Evolutionary conservation across 2,113 vertebrate genomes (phyloP), one percentile per base, ranked within the genome.

Genomic region (Dipodomys merriami): DNA sequence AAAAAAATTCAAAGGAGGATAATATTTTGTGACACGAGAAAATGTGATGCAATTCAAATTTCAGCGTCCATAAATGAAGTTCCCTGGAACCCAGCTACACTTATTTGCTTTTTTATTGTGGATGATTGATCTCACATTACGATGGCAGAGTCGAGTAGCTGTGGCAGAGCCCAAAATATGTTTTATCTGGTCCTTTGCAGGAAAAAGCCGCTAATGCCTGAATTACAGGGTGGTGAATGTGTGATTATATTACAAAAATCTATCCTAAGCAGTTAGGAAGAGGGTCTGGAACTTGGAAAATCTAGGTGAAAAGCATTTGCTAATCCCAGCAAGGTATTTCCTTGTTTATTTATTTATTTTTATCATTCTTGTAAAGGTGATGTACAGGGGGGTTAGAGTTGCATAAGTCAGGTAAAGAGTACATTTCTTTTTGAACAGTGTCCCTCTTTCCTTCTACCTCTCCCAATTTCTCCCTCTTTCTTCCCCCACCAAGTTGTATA

Each of bases 121-220:
- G 35, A 7, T 78, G 60, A 65, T 23, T 39, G 62, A 23, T 89
- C 92, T 82, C 1, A 19, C 67, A 83, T 7, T 4, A 13, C 23
- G 64, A 4, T 2, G 78, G 35, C n/a, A 19, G 12, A 79, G 46
- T 18, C 22, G 11, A 78, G 39, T 80, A n/a, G 10, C 29, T 29
- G 44, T 85, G 79, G 44, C 23, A 76, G 92, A 90, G 33, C 33
- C 33, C 53, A 6, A 86, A 87, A 94, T 95, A 85, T 82, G 94
- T 95, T 81, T 19, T 53, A 5, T 82, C 23, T 76, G 78, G 16
- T 15, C 15, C 44, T 91, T 95, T 53, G 29, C 15, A 27, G 30
- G n/a, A 8, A 71, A 77, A 19, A 5, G 84, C 76, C 71, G 53
- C 72, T 71, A 57, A 79, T 30, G 62, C 6, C 30, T 35, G 33